phyloP scores from a whole-genome alignment of 2,888 invertebrate genomes.

The Tortricodes alternella region DNA sequence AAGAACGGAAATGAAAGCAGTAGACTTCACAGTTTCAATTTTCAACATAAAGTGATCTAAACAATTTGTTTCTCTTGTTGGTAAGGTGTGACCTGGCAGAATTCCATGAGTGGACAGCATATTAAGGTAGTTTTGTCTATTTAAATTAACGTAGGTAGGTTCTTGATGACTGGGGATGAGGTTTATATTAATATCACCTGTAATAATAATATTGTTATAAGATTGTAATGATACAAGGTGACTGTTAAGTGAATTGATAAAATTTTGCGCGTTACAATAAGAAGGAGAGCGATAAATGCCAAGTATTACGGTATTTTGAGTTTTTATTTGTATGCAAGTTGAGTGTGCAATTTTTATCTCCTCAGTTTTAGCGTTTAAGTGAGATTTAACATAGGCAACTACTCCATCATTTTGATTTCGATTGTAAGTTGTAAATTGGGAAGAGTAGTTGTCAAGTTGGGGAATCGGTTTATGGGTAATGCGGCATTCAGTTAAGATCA shows the following conservation, averaged over 20 bases:
- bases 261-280: constrained; percentile 30
- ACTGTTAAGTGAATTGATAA: constrained; percentile 32
- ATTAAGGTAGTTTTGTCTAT: neutral
- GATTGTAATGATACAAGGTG: constrained; percentile 29
- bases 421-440: neutral
- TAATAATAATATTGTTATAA: constrained; percentile 33
- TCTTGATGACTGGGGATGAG: neutral
- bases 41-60: constrained; percentile 26
- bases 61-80: constrained; percentile 13
- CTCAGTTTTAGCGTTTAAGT: constrained; percentile 8
- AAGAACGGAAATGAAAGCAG: neutral
- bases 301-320: constrained; percentile 24
- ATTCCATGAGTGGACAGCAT: constrained; percentile 1
- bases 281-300: constrained; percentile 39
- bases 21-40: neutral
- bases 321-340: constrained; percentile 32
- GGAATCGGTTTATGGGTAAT: neutral
- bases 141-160: neutral
- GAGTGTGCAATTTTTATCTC: constrained; percentile 30
- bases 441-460: neutral
- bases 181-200: constrained; percentile 41
- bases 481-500: neutral
- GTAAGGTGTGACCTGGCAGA: too few species aligned
- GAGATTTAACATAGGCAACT: neutral
- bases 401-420: neutral